These are phyloP conservation scores for Sebastes schlegelii DNA, from an alignment of 2,113 vertebrate species.

Conservation along the genomic window DNA sequence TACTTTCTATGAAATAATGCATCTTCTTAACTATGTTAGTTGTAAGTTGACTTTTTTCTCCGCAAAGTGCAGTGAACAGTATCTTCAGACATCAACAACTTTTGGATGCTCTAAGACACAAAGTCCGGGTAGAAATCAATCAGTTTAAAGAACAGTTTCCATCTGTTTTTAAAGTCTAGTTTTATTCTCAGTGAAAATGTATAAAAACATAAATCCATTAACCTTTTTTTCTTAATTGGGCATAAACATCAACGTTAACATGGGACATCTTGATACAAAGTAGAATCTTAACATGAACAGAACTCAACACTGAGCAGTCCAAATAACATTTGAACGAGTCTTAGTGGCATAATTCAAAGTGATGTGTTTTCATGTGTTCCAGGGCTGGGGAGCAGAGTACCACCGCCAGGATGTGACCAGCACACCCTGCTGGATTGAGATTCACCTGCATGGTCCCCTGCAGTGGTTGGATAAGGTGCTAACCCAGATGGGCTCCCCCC, in stretches of 20 bases:
- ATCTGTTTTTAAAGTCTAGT: neutral
- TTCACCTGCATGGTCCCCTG: conserved; percentile 97
- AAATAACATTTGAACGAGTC: neutral
- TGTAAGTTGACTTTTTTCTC: neutral
- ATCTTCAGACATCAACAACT: too few species aligned
- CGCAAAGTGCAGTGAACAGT: neutral
- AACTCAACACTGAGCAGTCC: neutral
- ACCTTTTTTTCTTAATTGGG: neutral
- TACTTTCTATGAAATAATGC: neutral
- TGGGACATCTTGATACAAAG: neutral
- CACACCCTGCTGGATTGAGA: conserved; percentile 99
- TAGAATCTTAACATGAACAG: neutral
- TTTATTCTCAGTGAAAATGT: neutral
- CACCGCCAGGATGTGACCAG: conserved; percentile 99
- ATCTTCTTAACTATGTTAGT: neutral
- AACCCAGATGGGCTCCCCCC: conserved; percentile 99
- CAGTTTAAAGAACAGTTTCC: neutral
- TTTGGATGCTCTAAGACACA: neutral
- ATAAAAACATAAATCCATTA: neutral
- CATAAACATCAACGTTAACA: neutral
- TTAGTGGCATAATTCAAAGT: neutral
- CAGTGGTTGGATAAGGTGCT: conserved; percentile 99
- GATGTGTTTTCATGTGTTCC: conserved; percentile 53
- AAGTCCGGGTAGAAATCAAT: neutral
- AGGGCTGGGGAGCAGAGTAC: conserved; percentile 99